Percentiles rank a stretch among this genome's conserved stretches.
phyloP scores from a whole-genome alignment of 2,113 vertebrate species.

The Lates calcarifer region DNA sequence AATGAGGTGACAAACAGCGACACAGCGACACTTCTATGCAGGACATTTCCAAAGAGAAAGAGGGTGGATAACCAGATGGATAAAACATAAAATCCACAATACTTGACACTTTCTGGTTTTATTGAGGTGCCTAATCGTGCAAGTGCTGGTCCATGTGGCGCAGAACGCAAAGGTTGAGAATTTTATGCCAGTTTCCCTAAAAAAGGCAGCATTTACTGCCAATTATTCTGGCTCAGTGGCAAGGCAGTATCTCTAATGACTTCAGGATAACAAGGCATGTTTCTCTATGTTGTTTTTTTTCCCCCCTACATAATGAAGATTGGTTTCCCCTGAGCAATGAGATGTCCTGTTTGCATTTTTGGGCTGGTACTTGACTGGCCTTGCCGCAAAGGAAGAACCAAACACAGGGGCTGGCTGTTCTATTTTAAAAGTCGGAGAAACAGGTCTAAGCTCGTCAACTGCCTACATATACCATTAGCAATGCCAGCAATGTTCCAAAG shows the following conservation, averaged over 20 bases:
- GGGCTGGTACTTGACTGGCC: conserved; percentile 56
- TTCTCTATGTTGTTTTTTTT: conserved; percentile 50
- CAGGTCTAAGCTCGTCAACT: conserved; percentile 78
- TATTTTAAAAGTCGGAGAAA: conserved; percentile 81
- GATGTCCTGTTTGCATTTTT: conserved; percentile 82
- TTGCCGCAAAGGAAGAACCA: conserved; percentile 57
- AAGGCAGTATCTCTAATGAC: conserved; percentile 54
- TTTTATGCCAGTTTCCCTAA: conserved; percentile 27
- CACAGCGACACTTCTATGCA: conserved; percentile 19
- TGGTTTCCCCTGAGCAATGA: conserved; percentile 67
- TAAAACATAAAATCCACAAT: conserved; percentile 11
- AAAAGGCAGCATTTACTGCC: conserved; percentile 31
- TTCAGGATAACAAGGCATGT: conserved; percentile 56
- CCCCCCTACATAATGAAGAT: conserved; percentile 64
- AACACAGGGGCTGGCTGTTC: conserved; percentile 72
- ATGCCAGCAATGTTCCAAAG: conserved; percentile 83
- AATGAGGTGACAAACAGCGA: conserved; percentile 25
- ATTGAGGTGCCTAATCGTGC: background rate
- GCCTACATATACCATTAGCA: conserved; percentile 83
- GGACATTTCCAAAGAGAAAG: background rate
- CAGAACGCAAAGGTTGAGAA: conserved; percentile 15
- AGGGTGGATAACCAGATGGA: background rate
- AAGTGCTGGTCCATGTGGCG: background rate
- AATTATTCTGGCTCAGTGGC: conserved; percentile 47
- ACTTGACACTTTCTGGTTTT: background rate